Base-by-base conservation (phyloP, 2,888 invertebrate genomes). In the Orgyia antiqua region DNA sequence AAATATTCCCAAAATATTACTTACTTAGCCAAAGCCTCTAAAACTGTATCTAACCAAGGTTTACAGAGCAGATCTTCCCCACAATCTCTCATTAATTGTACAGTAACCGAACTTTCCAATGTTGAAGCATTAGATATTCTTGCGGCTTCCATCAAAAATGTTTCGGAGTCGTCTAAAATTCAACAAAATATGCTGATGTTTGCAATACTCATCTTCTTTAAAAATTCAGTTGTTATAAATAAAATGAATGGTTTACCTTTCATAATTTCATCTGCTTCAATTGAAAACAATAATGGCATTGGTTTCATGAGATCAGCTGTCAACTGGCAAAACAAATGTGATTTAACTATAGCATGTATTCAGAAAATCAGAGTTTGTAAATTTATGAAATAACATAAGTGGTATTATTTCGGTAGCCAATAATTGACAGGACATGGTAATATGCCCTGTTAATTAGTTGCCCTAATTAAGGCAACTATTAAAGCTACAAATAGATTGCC, bases 81-180 rank as follows among this genome's bases (percentile, higher is more conserved):
- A 42, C 89, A 90, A 31, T 84, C 88, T 24, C 79, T 69, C 1
- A 84, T 73, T 30, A 82, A 38, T 26, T 78, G 79, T 8, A 79
- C 70, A 2, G 65, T 55, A 23, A 74, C 69, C 2, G 65, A 62
- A 1, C 73, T 56, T 12, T 63, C 58, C 12, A 73, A 42, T 2
- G 36, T 40, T 0, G 77, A 74, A 6, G 69, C 62, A 10, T 72
- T 71, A 0, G 73, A 74, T 1, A 65, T 27, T 15, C 36, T 29
- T 2, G 36, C 31, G 19, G 36, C 36, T 3, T 32, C 26, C 19
- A 23, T 32, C 4, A 29, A 10, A 19, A 36, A 36, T 19, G 26
- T 18, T 7, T 24, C 13, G 2, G 36, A 33, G 10, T 33, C n/a
- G 0, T 29, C 31, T 36, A 18, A 24, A 33, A 15, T 2, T 1